These are phyloP conservation scores for Sinosuthora webbiana DNA, from an alignment of 2,113 vertebrate genomes.

Conservation along the genomic window DNA sequence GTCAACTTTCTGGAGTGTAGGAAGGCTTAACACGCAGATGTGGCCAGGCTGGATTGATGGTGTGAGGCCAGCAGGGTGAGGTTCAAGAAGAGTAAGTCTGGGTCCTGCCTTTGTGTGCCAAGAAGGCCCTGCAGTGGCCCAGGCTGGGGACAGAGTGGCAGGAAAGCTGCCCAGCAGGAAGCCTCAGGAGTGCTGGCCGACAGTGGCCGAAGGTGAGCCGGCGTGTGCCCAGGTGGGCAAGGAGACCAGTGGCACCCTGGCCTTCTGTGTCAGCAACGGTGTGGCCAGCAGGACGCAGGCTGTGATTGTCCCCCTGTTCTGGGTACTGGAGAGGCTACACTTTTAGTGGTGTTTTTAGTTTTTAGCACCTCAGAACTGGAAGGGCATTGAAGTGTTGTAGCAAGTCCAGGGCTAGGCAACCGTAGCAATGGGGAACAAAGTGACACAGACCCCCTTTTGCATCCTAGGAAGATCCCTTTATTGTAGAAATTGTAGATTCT, in stretches of 20 bases:
- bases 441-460: too few species aligned
- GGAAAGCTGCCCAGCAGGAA: not conserved
- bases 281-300: not conserved
- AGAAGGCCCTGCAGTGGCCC: not conserved
- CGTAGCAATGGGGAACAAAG: too few species aligned
- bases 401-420: rapidly evolving
- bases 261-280: rapidly evolving
- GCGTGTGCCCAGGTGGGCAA: not conserved
- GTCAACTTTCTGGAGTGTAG: too few species aligned
- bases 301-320: not conserved
- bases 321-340: too few species aligned
- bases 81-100: not conserved
- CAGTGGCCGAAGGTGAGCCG: rapidly evolving
- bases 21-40: too few species aligned
- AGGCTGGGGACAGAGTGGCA: not conserved
- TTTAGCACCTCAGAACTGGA: rapidly evolving
- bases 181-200: too few species aligned
- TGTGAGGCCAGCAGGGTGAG: not conserved
- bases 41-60: not conserved
- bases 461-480: too few species aligned
- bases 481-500: too few species aligned
- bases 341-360: rapidly evolving
- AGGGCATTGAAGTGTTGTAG: too few species aligned
- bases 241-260: rapidly evolving
- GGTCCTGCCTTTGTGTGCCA: too few species aligned